phyloP scores from a whole-genome alignment of 2,113 vertebrate genomes.

The Brachypodius melanocephalos region DNA sequence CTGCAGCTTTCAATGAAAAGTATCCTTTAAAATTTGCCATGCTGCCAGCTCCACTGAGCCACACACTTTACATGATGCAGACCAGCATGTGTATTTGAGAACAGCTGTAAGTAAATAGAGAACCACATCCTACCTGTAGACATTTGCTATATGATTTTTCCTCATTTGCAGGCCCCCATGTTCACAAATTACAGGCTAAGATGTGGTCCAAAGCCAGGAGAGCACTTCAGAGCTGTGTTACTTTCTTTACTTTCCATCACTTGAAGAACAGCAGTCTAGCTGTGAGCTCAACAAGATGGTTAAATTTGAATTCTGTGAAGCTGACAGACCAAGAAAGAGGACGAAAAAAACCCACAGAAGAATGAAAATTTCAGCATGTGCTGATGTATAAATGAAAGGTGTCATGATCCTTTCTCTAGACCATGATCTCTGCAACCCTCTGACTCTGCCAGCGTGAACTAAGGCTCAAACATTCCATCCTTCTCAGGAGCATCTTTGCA shows the following conservation, averaged over 20 bases:
- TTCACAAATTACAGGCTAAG: not conserved
- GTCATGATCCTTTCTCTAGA: not conserved
- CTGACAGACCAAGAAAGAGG: not conserved
- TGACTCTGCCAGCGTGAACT: not conserved
- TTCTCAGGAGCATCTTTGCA: not conserved
- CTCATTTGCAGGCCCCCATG: not conserved
- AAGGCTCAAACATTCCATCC: not conserved
- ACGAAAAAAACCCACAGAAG: not conserved
- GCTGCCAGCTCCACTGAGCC: not conserved
- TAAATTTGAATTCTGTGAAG: constrained; percentile 8
- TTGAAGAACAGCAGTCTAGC: not conserved
- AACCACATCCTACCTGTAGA: not conserved
- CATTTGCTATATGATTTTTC: not conserved
- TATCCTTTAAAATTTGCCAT: not conserved
- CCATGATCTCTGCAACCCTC: not conserved
- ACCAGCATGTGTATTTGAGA: not conserved
- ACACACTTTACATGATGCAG: not conserved
- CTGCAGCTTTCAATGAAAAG: not conserved
- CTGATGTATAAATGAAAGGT: not conserved
- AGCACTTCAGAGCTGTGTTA: not conserved
- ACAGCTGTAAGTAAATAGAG: not conserved
- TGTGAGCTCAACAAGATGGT: not conserved
- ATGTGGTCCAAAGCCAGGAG: not conserved
- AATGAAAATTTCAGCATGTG: constrained; percentile 3
- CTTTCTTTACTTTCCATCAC: not conserved